Conservation (phyloP, 2,888 invertebrate species). For the Zhuqinia jingwanae region DNA sequence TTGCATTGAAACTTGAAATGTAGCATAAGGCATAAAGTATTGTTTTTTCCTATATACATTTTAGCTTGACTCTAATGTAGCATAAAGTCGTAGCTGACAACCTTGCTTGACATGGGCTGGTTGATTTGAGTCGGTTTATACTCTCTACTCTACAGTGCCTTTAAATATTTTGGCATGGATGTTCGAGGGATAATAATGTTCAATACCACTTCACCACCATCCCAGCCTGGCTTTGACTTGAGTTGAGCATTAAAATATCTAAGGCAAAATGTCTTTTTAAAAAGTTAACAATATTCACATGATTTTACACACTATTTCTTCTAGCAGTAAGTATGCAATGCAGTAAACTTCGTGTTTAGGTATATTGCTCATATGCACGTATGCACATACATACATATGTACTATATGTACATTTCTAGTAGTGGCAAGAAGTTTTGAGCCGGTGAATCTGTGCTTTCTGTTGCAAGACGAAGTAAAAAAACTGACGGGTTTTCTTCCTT, state of each 20-base stretch:
- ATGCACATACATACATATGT: not conserved
- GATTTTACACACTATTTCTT: too few relatives aligned
- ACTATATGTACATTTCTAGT: too few relatives aligned
- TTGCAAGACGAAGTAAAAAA: constrained; percentile 6
- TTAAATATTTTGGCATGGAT: constrained; percentile 54
- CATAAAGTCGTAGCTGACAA: constrained; percentile 11
- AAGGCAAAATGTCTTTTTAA: not conserved
- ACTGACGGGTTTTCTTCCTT: constrained; percentile 18
- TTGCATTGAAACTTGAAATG: too few relatives aligned
- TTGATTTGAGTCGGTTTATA: not conserved
- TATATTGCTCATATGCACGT: not conserved
- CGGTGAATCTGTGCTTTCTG: constrained; percentile 22
- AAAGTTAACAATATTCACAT: not conserved
- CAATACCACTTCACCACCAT: not conserved
- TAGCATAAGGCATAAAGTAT: too few relatives aligned
- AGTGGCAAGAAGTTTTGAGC: not conserved
- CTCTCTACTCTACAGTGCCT: not conserved
- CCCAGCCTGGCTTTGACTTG: not conserved
- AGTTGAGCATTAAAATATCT: not conserved
- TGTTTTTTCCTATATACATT: constrained; percentile 12
- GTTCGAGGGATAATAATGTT: constrained; percentile 31
- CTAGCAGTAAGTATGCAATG: too few relatives aligned
- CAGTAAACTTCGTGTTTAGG: too few relatives aligned
- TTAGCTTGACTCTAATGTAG: not conserved
- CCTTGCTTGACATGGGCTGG: too few relatives aligned